Conservation (phyloP, 1,140 invertebrate species). For the Drosophila miranda region DNA sequence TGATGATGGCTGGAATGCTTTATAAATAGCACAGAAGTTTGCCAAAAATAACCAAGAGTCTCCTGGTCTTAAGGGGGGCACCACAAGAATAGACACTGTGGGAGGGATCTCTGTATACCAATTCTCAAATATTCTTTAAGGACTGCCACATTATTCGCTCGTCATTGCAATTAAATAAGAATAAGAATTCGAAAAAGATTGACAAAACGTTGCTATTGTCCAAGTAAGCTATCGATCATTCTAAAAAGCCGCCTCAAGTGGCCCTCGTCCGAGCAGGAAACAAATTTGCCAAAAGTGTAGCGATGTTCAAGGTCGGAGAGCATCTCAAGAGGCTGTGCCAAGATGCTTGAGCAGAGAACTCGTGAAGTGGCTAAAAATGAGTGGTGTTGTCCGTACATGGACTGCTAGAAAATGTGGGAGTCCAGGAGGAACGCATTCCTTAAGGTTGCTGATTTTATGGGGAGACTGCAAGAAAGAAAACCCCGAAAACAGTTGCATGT, state of each 20-base stretch:
- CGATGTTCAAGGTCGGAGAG: slow-evolving; percentile 52
- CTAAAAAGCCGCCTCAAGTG: slow-evolving; percentile 37
- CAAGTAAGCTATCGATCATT: slow-evolving; percentile 4
- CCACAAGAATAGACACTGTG: not conserved
- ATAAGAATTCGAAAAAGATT: not conserved
- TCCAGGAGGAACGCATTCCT: not conserved
- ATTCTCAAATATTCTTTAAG: too few relatives aligned
- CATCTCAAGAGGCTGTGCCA: slow-evolving; percentile 27
- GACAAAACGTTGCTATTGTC: not conserved
- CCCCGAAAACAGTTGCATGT: not conserved
- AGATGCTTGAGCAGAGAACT: slow-evolving; percentile 34
- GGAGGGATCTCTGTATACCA: not conserved
- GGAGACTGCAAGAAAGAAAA: too few relatives aligned
- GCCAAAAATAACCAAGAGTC: slow-evolving; percentile 5
- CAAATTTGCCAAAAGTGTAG: slow-evolving; percentile 33
- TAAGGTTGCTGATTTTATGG: too few relatives aligned
- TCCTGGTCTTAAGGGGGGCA: not conserved
- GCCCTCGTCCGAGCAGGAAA: slow-evolving; percentile 47
- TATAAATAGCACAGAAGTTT: slow-evolving; percentile 6
- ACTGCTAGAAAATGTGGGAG: not conserved
- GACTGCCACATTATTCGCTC: not conserved
- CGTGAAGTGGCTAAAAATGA: slow-evolving; percentile 12
- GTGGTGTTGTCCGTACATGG: not conserved
- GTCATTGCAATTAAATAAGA: not conserved
- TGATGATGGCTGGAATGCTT: not conserved